A percentile compares a stretch with the other conserved stretches of the same genome.
These are phyloP conservation scores for Centruroides sculpturatus DNA, from an alignment of 1,140 invertebrate genomes.

Conservation along the genomic window DNA sequence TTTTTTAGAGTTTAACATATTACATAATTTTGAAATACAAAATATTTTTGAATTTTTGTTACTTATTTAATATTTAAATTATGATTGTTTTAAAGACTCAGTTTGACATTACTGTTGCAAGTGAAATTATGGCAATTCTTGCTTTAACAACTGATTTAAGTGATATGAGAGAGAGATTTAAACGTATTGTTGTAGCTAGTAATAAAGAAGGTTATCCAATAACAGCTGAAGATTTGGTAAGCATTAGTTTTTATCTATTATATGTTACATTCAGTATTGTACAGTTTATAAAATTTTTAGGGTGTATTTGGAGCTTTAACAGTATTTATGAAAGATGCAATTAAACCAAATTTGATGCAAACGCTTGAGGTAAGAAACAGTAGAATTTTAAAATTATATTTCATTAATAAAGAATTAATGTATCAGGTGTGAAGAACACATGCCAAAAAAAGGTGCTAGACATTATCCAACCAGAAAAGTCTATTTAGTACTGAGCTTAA, in stretches of 20 bases:
- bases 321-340: constrained; percentile 84
- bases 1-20: too few species aligned
- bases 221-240: constrained; percentile 88
- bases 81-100: constrained; percentile 26
- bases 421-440: too few species aligned
- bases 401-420: too few species aligned
- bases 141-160: constrained; percentile 40
- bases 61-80: too few species aligned
- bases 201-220: constrained; percentile 53
- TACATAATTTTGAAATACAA: too few species aligned
- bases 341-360: constrained; percentile 95
- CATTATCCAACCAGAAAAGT: too few species aligned
- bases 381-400: too few species aligned
- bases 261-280: background rate
- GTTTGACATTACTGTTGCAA: constrained; percentile 90
- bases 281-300: constrained; percentile 22
- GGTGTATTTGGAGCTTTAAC: constrained; percentile 72
- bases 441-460: too few species aligned
- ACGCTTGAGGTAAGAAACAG: constrained; percentile 71
- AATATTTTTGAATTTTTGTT: background rate
- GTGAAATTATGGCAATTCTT: constrained; percentile 95
- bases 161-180: constrained; percentile 79
- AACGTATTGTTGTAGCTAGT: constrained; percentile 84
- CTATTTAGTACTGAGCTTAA: too few species aligned
- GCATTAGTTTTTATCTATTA: constrained; percentile 11